Conservation (phyloP, 2,888 invertebrate species). For the Monochamus alternatus region DNA sequence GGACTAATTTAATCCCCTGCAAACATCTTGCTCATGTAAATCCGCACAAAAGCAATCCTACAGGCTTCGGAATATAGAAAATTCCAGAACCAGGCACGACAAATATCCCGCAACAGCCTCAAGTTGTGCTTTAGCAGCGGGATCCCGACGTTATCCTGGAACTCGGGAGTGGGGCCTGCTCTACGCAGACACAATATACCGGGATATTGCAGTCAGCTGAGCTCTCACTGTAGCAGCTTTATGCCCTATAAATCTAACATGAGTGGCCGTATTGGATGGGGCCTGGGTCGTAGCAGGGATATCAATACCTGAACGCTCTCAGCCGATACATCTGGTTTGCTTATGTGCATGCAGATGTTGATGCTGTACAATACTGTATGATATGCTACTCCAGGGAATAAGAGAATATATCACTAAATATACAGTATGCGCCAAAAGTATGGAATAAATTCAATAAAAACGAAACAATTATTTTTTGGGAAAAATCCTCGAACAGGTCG, state of each 20-base stretch:
- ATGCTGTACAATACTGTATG: constrained; percentile 35
- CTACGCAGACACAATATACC: constrained; percentile 35
- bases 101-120: constrained; percentile 30
- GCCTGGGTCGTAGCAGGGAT: constrained; percentile 53
- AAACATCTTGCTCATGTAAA: constrained; percentile 10
- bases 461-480: no score
- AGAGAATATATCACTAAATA: neutral
- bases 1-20: neutral
- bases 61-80: constrained; percentile 2
- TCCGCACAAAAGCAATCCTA: neutral
- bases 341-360: constrained; percentile 57
- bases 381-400: neutral
- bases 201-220: constrained; percentile 48
- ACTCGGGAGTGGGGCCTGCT: constrained; percentile 21
- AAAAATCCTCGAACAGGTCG: no score
- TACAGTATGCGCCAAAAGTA: no score
- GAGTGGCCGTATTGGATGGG: constrained; percentile 61
- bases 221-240: constrained; percentile 61
- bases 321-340: constrained; percentile 47
- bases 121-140: constrained; percentile 27
- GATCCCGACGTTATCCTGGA: constrained; percentile 24
- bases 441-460: no score
- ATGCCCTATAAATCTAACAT: constrained; percentile 63
- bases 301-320: constrained; percentile 56
- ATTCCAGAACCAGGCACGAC: constrained; percentile 20